Conservation (phyloP, 2,113 vertebrate species). For the Varanus salvator region DNA sequence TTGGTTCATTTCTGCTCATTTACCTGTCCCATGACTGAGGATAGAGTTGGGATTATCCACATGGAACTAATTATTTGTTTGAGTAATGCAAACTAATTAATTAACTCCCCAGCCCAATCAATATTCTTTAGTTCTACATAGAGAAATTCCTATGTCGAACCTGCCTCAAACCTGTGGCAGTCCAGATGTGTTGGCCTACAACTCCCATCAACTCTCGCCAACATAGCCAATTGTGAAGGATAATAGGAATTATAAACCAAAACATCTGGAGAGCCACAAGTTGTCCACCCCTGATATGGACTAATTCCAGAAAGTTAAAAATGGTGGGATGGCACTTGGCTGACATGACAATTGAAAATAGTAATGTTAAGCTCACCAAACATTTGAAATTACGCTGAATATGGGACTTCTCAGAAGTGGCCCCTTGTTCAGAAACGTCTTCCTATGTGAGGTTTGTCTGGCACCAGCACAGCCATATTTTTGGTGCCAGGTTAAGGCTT, state of each 20-base stretch:
- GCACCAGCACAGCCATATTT: no score
- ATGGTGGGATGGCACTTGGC: not conserved
- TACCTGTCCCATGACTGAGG: not conserved
- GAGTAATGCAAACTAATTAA: not conserved
- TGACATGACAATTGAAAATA: not conserved
- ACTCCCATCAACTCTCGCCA: no score
- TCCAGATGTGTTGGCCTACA: no score
- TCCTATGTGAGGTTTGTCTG: no score
- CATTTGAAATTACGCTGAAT: not conserved
- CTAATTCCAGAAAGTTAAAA: not conserved
- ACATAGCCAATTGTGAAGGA: no score
- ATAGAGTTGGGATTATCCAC: not conserved
- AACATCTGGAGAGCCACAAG: not conserved
- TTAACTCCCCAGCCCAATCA: not conserved
- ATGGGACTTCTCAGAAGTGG: not conserved
- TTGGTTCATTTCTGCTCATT: not conserved
- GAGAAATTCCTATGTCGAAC: no score
- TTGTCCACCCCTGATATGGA: not conserved
- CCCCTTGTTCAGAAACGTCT: no score
- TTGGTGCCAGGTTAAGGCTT: no score
- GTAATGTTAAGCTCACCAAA: not conserved
- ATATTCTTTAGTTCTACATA: not conserved
- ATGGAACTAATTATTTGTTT: not conserved
- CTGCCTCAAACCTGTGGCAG: no score
- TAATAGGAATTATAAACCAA: no score